Evolutionary conservation across 2,113 vertebrate species (phyloP).

Genomic region (Cyrtonyx montezumae): DNA sequence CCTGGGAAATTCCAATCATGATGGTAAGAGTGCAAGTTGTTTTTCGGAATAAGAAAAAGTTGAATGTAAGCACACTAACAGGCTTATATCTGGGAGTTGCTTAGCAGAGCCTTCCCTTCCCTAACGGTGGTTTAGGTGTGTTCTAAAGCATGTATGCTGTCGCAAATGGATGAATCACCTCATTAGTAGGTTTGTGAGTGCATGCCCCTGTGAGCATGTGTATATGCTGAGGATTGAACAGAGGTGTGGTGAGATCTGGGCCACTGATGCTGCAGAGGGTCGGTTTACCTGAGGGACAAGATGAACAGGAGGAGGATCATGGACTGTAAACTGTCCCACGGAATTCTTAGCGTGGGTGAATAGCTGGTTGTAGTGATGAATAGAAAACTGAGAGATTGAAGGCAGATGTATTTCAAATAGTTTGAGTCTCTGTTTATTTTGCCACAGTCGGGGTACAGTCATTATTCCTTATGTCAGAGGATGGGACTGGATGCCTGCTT

Average conservation of each 20-base stretch:
- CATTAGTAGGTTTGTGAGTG: not conserved
- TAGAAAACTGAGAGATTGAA: not conserved
- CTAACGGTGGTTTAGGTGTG: not conserved
- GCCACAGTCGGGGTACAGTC: not conserved
- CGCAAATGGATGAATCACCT: not conserved
- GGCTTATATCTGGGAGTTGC: not conserved
- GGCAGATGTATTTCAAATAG: not conserved
- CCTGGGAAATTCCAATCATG: slow-evolving; percentile 93
- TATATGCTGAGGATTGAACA: not conserved
- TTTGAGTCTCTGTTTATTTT: not conserved
- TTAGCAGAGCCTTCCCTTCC: not conserved
- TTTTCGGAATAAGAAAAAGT: not conserved
- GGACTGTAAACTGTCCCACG: not conserved
- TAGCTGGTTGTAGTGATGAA: not conserved
- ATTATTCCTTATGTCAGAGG: not conserved
- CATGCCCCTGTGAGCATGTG: not conserved
- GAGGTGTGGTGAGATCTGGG: not conserved
- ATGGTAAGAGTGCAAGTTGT: slow-evolving; percentile 80
- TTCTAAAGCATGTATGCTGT: not conserved
- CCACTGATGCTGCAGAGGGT: not conserved
- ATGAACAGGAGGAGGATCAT: not conserved
- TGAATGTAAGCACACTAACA: not conserved
- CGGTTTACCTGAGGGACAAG: not conserved
- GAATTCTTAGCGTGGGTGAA: not conserved
- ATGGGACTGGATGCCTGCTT: not conserved